These are phyloP conservation scores for Lates japonicus DNA, from an alignment of 2,797 vertebrate species.

Conservation along the genomic window DNA sequence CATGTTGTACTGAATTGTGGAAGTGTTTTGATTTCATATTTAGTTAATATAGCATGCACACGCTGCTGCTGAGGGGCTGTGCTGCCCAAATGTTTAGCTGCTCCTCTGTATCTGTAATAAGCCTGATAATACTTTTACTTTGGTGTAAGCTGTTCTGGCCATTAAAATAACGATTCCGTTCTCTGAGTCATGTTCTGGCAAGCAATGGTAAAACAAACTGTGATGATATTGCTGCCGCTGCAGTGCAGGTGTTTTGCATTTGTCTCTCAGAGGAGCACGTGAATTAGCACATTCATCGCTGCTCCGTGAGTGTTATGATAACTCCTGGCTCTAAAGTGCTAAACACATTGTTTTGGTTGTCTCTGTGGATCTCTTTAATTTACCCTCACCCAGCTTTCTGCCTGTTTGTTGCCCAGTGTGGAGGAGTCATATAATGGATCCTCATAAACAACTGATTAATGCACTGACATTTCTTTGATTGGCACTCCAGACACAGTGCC, in stretches of 20 bases:
- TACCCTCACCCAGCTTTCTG: slow-evolving; percentile 43
- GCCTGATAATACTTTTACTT: background rate
- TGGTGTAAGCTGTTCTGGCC: background rate
- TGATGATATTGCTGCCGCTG: background rate
- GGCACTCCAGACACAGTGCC: slow-evolving; percentile 74
- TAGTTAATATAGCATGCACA: background rate
- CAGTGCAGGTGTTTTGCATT: slow-evolving; percentile 28
- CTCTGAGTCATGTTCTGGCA: background rate
- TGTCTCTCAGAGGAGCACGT: slow-evolving; percentile 33
- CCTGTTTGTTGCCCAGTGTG: slow-evolving; percentile 58
- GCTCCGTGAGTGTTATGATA: slow-evolving; percentile 28
- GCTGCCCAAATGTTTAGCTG: background rate
- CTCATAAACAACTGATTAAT: slow-evolving; percentile 84
- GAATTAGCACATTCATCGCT: slow-evolving; percentile 49
- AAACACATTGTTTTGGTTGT: slow-evolving; percentile 56
- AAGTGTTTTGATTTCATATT: slow-evolving; percentile 1
- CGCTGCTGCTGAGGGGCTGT: background rate
- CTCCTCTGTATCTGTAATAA: slow-evolving; percentile 5
- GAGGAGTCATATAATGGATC: slow-evolving; percentile 56
- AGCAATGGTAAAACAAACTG: slow-evolving; percentile 16
- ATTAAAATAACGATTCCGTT: slow-evolving; percentile 9
- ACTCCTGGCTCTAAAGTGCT: slow-evolving; percentile 42
- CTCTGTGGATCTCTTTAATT: slow-evolving; percentile 61
- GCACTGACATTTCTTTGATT: slow-evolving; percentile 87
- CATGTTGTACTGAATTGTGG: background rate